A percentile compares a stretch with the other conserved stretches of the same genome.
phyloP scores from a whole-genome alignment of 2,888 invertebrate species.

The Agapetus fuscipes region DNA sequence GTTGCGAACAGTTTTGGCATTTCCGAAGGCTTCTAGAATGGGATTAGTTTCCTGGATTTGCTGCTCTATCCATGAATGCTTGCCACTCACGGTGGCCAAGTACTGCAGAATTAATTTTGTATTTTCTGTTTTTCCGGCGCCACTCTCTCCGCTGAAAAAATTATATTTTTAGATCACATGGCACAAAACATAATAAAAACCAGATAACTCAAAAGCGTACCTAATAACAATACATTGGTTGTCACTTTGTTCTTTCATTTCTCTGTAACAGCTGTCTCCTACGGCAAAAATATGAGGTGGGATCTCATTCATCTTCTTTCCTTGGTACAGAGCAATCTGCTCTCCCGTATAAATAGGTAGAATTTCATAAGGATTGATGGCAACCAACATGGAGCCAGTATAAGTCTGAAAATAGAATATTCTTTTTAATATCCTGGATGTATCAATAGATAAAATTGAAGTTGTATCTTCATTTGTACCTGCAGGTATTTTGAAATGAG shows the following conservation, averaged over 20 bases:
- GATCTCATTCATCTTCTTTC: conserved; percentile 72
- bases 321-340: conserved; percentile 74
- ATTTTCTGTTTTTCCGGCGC: conserved; percentile 94
- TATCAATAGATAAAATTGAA: too few relatives aligned
- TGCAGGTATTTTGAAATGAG: too few relatives aligned
- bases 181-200: too few relatives aligned
- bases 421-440: conserved; percentile 9
- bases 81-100: conserved; percentile 85
- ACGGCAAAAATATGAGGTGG: conserved; percentile 95
- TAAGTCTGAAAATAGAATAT: conserved; percentile 64
- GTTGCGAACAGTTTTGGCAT: conserved; percentile 91
- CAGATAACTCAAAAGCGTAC: too few relatives aligned
- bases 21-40: conserved; percentile 93
- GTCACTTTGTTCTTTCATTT: conserved; percentile 61
- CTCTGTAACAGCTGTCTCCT: conserved; percentile 81
- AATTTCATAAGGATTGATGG: conserved; percentile 91
- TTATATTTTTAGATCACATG: too few relatives aligned
- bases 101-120: conserved; percentile 92
- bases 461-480: too few relatives aligned
- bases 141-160: conserved; percentile 79
- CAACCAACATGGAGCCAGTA: conserved; percentile 89
- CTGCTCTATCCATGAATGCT: conserved; percentile 96
- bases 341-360: conserved; percentile 90
- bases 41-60: conserved; percentile 96
- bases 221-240: conserved; percentile 95